Percentiles rank a stretch among this genome's conserved stretches.
Evolutionary conservation across 1,140 invertebrate species (phyloP).

Genomic region (Nylanderia fulva): DNA sequence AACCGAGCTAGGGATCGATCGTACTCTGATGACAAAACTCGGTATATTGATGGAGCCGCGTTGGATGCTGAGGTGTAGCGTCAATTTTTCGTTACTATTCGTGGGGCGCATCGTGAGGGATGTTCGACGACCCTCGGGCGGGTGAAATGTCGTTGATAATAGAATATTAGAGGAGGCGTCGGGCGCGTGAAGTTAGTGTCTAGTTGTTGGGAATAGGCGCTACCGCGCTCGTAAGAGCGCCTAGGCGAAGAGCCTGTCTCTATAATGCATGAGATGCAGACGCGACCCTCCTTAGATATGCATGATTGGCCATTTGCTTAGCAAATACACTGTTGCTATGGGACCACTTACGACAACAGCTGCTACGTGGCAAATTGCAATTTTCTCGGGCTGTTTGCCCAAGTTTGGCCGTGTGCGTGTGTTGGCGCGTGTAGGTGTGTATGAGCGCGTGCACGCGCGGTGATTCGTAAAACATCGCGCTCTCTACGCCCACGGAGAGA

Average conservation of each 20-base stretch:
- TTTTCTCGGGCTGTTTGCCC: slow-evolving; percentile 41
- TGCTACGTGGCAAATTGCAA: slow-evolving; percentile 64
- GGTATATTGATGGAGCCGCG: background rate
- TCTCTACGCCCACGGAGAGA: background rate
- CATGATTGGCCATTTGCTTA: slow-evolving; percentile 84
- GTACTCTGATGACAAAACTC: background rate
- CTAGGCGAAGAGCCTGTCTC: slow-evolving; percentile 52
- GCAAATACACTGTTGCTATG: slow-evolving; percentile 73
- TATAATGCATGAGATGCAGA: slow-evolving; percentile 81
- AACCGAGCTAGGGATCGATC: background rate
- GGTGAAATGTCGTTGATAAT: slow-evolving; percentile 57
- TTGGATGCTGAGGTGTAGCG: background rate
- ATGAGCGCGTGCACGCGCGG: background rate
- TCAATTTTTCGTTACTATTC: slow-evolving; percentile 15
- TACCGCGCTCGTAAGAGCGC: slow-evolving; percentile 56
- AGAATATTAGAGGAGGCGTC: slow-evolving; percentile 68
- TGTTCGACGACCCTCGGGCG: background rate
- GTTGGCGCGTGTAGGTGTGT: too few relatives aligned
- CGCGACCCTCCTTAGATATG: slow-evolving; percentile 78
- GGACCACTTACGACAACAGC: slow-evolving; percentile 55
- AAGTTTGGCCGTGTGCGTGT: too few relatives aligned
- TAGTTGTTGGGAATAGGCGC: slow-evolving; percentile 49
- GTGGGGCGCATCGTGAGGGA: background rate
- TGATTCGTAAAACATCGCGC: slow-evolving; percentile 64
- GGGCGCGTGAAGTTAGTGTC: slow-evolving; percentile 40